Percentiles rank a stretch among this genome's conserved stretches.
Evolutionary conservation across 2,113 vertebrate species (phyloP).

Genomic region (Hyperopisus bebe): DNA sequence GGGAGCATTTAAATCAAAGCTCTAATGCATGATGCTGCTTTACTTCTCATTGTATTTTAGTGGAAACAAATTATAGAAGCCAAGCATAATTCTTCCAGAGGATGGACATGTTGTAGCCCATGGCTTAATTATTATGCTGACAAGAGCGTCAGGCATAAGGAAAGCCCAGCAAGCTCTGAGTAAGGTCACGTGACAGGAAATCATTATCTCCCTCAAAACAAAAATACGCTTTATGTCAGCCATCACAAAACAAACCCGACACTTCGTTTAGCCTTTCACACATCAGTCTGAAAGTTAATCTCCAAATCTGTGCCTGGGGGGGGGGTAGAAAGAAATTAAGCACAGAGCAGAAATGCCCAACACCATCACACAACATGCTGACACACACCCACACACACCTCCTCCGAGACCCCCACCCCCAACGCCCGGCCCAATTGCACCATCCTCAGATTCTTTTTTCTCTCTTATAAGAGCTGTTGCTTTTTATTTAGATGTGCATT

Average conservation of each 20-base stretch:
- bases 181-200: slow-evolving; percentile 16
- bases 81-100: background rate
- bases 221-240: slow-evolving; percentile 32
- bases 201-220: slow-evolving; percentile 18
- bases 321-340: background rate
- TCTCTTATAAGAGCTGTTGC: slow-evolving; percentile 30
- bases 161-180: slow-evolving; percentile 20
- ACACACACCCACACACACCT: background rate
- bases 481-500: slow-evolving; percentile 52
- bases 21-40: too few relatives aligned
- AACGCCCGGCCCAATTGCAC: slow-evolving; percentile 5
- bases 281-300: slow-evolving; percentile 10
- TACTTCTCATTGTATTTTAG: background rate
- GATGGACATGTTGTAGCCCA: background rate
- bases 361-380: background rate
- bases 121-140: background rate
- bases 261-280: slow-evolving; percentile 19
- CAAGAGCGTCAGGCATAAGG: background rate
- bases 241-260: slow-evolving; percentile 16
- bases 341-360: background rate
- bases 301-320: background rate
- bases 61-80: background rate
- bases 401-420: slow-evolving; percentile 5
- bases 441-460: slow-evolving; percentile 18
- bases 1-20: background rate